Base-by-base conservation (phyloP, 2,113 vertebrate species). In the Neodon shergylaensis region DNA sequence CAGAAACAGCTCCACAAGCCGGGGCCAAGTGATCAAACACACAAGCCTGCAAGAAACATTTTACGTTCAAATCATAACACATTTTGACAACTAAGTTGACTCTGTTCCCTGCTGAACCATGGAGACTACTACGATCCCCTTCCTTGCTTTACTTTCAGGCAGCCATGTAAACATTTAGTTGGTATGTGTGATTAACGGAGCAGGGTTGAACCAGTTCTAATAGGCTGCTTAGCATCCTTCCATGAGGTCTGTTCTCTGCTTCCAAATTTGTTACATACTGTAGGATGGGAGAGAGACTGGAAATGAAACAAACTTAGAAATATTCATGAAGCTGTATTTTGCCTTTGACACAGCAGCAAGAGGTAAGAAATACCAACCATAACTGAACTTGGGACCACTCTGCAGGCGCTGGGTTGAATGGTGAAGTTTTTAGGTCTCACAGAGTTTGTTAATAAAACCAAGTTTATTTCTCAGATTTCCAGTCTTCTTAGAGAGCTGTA, bases 141-240 rank as follows among this genome's bases (percentile, higher is more conserved):
- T 95, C 70, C 28, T 94, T 65, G 63, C 39, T 66, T 90, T 92
- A 31, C 70, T 93, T 68, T 54, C 52, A 74, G 3, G 68, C 58
- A 87, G 79, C 44, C 33, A 77, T 44, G 63, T 31, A 88, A 39
- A 84, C 44, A n/a, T 76, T 65, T 58, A 84, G 21, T 89, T 74
- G 74, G 52, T 33, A 78, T 77, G 7, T n/a, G 33, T 79, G 76
- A 68, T 33, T 52, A 81, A 26, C 49, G 33, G 65, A 90, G 3
- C 66, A 78, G n/a, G 33, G 36, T 65, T 70, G 74, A 58, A 77
- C 76, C 31, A 54, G 7, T 92, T 87, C 52, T 87, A 87, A 77
- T 24, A 82, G 73, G 17, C 52, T 82, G 28, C 17, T 72, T 19
- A 91, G 9, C 78, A 90, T 22, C 83, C 16, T 76, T 76, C 58